phyloP scores from a whole-genome alignment of 2,113 vertebrate genomes.

The Trochalopteron elliotii region DNA sequence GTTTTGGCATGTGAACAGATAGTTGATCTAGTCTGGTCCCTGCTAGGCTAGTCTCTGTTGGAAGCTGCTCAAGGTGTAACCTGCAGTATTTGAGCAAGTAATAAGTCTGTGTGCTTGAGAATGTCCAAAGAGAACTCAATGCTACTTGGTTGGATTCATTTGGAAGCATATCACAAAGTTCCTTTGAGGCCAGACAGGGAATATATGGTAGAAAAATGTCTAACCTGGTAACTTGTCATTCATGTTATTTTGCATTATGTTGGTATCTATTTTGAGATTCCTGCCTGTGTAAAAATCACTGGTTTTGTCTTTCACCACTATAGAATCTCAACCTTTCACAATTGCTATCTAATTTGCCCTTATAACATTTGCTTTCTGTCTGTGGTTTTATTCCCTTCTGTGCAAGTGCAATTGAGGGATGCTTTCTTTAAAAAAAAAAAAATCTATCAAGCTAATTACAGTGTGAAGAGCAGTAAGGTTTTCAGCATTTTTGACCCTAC shows the following conservation, averaged over 20 bases:
- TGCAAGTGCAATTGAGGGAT: background rate
- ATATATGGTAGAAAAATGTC: background rate
- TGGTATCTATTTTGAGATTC: background rate
- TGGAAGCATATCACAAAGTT: conserved; percentile 10
- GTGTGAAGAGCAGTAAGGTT: background rate
- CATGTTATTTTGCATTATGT: background rate
- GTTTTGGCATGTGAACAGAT: background rate
- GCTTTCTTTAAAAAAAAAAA: background rate
- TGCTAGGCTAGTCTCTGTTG: background rate
- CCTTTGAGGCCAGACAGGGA: background rate
- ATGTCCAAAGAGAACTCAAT: background rate
- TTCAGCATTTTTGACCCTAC: background rate
- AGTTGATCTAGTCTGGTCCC: background rate
- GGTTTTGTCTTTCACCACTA: background rate
- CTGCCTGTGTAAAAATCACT: background rate
- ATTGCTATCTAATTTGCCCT: background rate
- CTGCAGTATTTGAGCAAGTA: background rate
- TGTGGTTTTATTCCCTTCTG: background rate
- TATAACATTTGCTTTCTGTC: background rate
- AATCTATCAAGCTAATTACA: background rate
- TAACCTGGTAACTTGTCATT: background rate
- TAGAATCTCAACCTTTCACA: background rate
- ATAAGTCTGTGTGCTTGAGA: background rate
- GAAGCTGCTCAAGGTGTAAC: background rate
- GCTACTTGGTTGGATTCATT: background rate